phyloP scores from a whole-genome alignment of 2,113 vertebrate species.

The Salvator merianae region DNA sequence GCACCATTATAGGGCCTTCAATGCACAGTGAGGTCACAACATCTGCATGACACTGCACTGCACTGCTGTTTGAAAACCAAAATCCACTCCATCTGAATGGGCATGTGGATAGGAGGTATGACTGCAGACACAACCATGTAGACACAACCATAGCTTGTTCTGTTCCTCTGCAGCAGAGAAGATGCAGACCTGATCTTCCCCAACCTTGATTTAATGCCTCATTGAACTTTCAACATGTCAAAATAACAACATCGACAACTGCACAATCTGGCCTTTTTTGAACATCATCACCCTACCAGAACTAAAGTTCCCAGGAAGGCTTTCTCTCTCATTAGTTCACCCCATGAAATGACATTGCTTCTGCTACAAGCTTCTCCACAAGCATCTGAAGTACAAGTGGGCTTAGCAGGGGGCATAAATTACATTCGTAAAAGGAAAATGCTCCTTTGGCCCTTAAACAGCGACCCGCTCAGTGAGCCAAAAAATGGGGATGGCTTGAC shows the following conservation, averaged over 20 bases:
- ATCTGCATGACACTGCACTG: too few relatives aligned
- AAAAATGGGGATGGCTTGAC: constrained; percentile 44
- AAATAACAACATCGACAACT: background rate
- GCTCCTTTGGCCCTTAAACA: constrained; percentile 58
- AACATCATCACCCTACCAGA: accelerated
- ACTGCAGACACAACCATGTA: background rate
- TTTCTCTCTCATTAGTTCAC: constrained; percentile 36
- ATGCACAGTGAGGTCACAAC: too few relatives aligned
- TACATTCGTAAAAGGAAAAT: constrained; percentile 65
- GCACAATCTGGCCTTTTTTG: background rate
- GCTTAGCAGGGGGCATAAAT: constrained; percentile 56
- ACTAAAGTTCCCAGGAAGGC: constrained; percentile 4
- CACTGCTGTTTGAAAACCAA: too few relatives aligned
- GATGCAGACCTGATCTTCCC: background rate
- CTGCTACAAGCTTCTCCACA: constrained; percentile 39
- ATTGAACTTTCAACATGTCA: accelerated
- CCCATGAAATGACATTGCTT: constrained; percentile 24
- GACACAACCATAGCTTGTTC: too few relatives aligned
- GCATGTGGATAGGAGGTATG: background rate
- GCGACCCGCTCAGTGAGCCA: constrained; percentile 69
- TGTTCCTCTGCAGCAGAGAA: background rate
- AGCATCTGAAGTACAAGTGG: constrained; percentile 57
- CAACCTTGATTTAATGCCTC: background rate
- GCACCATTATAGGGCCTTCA: too few relatives aligned
- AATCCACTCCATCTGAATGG: too few relatives aligned